Evolutionary conservation across 2,113 vertebrate genomes (phyloP).

Genomic region (Onychostruthus taczanowskii): DNA sequence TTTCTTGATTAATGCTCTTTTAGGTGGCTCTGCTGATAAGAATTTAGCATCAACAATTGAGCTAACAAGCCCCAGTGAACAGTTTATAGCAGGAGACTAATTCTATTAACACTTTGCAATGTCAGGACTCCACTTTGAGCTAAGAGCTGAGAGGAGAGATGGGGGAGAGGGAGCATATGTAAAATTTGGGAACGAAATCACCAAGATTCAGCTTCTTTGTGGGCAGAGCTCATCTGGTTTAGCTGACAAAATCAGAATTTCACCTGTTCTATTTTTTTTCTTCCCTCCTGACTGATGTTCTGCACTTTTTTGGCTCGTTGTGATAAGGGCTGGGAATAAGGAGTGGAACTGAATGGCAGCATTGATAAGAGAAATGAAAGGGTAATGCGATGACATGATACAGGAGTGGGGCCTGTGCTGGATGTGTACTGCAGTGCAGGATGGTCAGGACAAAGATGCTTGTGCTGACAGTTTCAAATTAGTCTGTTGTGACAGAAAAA

Average conservation of each 20-base stretch:
- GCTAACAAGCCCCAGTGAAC: constrained; percentile 52
- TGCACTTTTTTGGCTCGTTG: constrained; percentile 1
- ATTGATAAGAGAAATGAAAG: constrained; percentile 57
- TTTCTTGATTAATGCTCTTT: constrained; percentile 60
- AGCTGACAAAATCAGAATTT: constrained; percentile 64
- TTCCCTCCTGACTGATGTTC: background rate
- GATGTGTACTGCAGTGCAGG: background rate
- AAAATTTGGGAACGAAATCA: constrained; percentile 37
- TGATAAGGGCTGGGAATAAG: constrained; percentile 40
- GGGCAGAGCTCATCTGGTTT: constrained; percentile 22
- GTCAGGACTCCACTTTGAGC: constrained; percentile 45
- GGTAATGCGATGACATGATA: background rate
- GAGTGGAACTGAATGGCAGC: constrained; percentile 1
- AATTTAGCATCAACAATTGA: constrained; percentile 54
- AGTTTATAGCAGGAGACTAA: constrained; percentile 49
- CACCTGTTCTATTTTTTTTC: background rate
- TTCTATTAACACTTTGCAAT: constrained; percentile 54
- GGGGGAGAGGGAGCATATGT: background rate
- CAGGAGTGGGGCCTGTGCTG: background rate
- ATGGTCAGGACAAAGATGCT: constrained; percentile 11
- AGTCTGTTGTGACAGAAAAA: background rate
- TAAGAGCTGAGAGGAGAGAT: background rate
- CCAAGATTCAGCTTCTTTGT: constrained; percentile 17
- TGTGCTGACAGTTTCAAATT: constrained; percentile 7
- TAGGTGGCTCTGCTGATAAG: constrained; percentile 66